phyloP scores from a whole-genome alignment of 2,113 vertebrate species.

The Labeo catla region DNA sequence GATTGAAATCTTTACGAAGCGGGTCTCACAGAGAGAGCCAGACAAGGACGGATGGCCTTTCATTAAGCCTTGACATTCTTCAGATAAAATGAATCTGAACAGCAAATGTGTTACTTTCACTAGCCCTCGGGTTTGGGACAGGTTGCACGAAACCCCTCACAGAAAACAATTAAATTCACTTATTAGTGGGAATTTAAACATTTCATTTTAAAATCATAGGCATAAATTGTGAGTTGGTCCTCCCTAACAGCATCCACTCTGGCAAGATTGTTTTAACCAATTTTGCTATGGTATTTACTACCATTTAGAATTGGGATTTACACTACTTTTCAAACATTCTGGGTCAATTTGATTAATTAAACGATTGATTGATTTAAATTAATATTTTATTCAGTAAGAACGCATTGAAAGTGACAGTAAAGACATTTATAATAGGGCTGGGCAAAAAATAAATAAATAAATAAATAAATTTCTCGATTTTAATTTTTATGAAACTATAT shows the following conservation, averaged over 20 bases:
- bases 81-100: background rate
- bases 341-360: too few species aligned
- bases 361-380: too few species aligned
- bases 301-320: background rate
- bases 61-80: constrained; percentile 31
- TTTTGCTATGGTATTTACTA: background rate
- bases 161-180: constrained; percentile 11
- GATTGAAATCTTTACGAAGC: constrained; percentile 20
- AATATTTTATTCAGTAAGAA: background rate
- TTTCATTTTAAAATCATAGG: background rate
- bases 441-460: too few species aligned
- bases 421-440: background rate
- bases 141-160: background rate
- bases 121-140: background rate
- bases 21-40: background rate
- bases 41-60: constrained; percentile 28
- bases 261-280: background rate
- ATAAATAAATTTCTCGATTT: too few species aligned
- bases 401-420: background rate
- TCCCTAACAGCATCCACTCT: too few species aligned
- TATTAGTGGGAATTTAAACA: background rate
- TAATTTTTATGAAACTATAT: too few species aligned
- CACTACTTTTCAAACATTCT: background rate
- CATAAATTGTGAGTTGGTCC: background rate
- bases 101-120: constrained; percentile 2